Base-by-base conservation (phyloP, 2,797 vertebrate species). In the Nothura maculosa region DNA sequence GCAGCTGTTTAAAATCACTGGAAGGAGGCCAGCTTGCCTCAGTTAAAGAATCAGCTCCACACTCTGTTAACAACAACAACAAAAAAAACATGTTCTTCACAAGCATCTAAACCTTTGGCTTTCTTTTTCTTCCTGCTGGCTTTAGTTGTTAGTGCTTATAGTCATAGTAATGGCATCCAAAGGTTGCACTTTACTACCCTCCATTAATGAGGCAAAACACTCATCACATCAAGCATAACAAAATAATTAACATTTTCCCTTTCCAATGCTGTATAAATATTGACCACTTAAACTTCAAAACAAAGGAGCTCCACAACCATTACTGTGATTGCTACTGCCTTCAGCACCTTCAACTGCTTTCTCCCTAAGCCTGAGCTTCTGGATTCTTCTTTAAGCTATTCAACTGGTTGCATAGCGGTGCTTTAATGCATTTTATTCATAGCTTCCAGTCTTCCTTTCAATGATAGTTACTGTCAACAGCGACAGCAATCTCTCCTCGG, bases 121-220 rank as follows among this genome's bases (percentile, higher is more conserved):
- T 79, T 86, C 63, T 48, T 93, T 81, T 76, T 67, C 43, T 77
- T 91, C 85, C 64, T 94, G 16, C 66, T 86, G 60, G 86, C 67
- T 92, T 88, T 57, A 76, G 34, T 86, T 73, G 52, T 82, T 42
- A 87, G 75, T 77, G 78, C 86, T 36, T 69, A 28, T 7, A 52
- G 42, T 16, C 52, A 70, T 12, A 70, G 72, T 40, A 87, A 45
- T 11, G 54, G 70, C 48, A 88, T 67, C 25, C 81, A 79, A 90
- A 90, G n/a, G 30, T 63, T 63, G 52, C 45, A 64, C 48, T 57
- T 55, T 55, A 50, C 67, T 68, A 30, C 11, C 30, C 25, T 79
- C 25, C 34, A 28, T 24, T 43, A 73, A 64, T 42, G 28, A 72
- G 45, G 6, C 34, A 88, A 58, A 79, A 84, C 43, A 73, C 16